Percentiles rank a stretch among this genome's conserved stretches.
Conservation (phyloP, 1,140 invertebrate species). For the Thrips palmi region DNA sequence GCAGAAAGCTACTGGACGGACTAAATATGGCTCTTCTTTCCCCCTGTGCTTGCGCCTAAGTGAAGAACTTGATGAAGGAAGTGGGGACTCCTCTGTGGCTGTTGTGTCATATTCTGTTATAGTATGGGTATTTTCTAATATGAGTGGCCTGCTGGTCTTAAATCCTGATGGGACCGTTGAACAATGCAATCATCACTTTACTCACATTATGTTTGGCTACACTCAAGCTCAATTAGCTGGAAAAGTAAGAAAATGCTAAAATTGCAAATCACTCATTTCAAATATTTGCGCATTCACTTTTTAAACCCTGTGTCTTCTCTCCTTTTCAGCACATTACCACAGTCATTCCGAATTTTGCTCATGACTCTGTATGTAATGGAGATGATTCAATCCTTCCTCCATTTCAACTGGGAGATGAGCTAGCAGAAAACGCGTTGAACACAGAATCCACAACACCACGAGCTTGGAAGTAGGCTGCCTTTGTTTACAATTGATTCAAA, state of each 20-base stretch:
- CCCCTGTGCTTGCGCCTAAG: background rate
- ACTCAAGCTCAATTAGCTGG: background rate
- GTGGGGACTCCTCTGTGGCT: no score
- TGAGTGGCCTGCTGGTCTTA: background rate
- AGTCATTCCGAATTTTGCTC: background rate
- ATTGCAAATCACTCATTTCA: background rate
- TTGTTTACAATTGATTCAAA: background rate
- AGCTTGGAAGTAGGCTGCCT: background rate
- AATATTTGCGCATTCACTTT: background rate
- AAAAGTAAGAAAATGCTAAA: no score
- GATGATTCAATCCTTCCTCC: background rate
- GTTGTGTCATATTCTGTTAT: no score
- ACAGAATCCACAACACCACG: background rate
- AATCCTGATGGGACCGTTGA: background rate
- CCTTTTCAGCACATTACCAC: background rate
- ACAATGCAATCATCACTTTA: background rate
- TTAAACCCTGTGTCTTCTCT: background rate
- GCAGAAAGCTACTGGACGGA: background rate
- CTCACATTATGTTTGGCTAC: background rate
- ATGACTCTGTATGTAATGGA: background rate
- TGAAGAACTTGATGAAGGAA: background rate
- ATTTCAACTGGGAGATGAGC: background rate
- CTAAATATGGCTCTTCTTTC: background rate
- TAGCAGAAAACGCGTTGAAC: background rate
- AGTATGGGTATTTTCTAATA: background rate